phyloP scores from a whole-genome alignment of 2,888 invertebrate genomes.

The Melieria crassipennis region DNA sequence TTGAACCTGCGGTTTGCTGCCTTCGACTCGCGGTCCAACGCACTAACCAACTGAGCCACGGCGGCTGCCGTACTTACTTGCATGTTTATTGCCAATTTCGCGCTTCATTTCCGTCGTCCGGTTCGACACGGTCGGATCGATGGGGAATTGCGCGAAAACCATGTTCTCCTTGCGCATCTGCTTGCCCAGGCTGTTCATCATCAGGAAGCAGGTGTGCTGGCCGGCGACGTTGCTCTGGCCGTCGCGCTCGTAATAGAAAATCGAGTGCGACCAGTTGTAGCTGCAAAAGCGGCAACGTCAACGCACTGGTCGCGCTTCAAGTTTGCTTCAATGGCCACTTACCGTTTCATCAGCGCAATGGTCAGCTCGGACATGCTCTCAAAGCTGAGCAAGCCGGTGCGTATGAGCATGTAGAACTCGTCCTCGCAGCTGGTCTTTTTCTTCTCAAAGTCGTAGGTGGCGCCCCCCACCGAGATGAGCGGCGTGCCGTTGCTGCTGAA shows the following conservation, averaged over 20 bases:
- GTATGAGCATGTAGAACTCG: conserved; percentile 82
- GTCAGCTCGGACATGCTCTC: conserved; percentile 78
- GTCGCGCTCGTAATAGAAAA: conserved; percentile 79
- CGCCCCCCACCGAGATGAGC: conserved; percentile 82
- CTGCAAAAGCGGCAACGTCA: conserved; percentile 65
- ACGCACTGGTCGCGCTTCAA: not conserved
- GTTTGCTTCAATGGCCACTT: conserved; percentile 50
- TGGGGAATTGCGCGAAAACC: conserved; percentile 61
- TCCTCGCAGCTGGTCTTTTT: conserved; percentile 75
- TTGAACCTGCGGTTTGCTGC: too few relatives aligned
- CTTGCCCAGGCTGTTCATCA: conserved; percentile 78
- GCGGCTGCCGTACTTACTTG: too few relatives aligned
- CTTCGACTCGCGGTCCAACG: too few relatives aligned
- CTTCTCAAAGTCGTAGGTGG: conserved; percentile 80
- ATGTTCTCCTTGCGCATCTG: conserved; percentile 65
- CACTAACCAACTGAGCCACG: too few relatives aligned
- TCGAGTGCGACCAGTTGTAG: conserved; percentile 77
- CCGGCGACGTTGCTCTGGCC: conserved; percentile 77
- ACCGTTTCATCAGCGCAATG: conserved; percentile 77
- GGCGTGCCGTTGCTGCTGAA: conserved; percentile 79
- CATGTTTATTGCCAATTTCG: conserved; percentile 75
- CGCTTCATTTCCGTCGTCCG: conserved; percentile 72
- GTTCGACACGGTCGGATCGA: conserved; percentile 67
- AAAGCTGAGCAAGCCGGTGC: conserved; percentile 79
- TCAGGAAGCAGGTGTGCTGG: conserved; percentile 77